Evolutionary conservation across 2,113 vertebrate genomes (phyloP).

Genomic region (Prietella phreatophila): DNA sequence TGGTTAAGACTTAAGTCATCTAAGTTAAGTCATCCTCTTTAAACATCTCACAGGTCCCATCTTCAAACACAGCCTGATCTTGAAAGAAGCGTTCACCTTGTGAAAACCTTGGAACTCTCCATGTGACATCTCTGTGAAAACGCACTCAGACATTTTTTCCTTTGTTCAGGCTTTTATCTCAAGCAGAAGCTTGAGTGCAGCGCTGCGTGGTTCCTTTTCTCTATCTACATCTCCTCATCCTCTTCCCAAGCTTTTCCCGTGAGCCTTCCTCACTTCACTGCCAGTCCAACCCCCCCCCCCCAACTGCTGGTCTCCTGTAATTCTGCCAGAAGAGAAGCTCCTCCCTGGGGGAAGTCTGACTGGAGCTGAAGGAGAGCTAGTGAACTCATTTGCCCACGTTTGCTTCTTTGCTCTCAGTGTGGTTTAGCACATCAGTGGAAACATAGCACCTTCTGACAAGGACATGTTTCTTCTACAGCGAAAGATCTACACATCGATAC

Average conservation of each 20-base stretch:
- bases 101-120: slow-evolving; percentile 35
- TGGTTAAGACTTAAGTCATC: slow-evolving; percentile 24
- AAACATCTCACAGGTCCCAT: slow-evolving; percentile 45
- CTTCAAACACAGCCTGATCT: slow-evolving; percentile 38
- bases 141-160: not conserved
- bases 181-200: not conserved
- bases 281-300: slow-evolving; percentile 17
- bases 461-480: slow-evolving; percentile 41
- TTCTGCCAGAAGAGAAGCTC: slow-evolving; percentile 63
- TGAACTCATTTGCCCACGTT: slow-evolving; percentile 51
- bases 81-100: slow-evolving; percentile 33
- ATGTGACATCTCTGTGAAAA: not conserved
- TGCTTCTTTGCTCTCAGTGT: slow-evolving; percentile 56
- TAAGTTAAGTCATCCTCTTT: slow-evolving; percentile 29
- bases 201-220: slow-evolving; percentile 4
- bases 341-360: slow-evolving; percentile 64
- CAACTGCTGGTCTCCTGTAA: slow-evolving; percentile 60
- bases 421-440: slow-evolving; percentile 43
- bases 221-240: slow-evolving; percentile 34
- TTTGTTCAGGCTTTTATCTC: slow-evolving; percentile 20
- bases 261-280: slow-evolving; percentile 63
- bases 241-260: slow-evolving; percentile 50
- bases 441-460: slow-evolving; percentile 59
- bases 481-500: not conserved
- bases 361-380: slow-evolving; percentile 61